Evolutionary conservation across 2,888 invertebrate species (phyloP).

Genomic region (Pandemis cinnamomeana): DNA sequence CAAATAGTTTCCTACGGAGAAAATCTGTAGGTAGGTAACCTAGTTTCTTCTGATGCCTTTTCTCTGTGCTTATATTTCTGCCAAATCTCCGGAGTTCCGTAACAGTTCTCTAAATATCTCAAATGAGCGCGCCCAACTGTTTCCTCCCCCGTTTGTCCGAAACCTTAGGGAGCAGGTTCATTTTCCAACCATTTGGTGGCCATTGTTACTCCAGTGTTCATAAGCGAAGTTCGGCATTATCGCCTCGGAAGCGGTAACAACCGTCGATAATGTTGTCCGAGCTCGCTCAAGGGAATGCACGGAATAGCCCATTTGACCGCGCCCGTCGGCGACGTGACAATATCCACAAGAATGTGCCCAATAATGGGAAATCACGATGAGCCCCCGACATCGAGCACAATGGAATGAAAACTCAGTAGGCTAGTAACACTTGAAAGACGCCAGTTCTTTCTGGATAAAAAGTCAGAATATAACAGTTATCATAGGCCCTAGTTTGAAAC

Average conservation of each 20-base stretch:
- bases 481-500: background rate
- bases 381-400: conserved; percentile 41
- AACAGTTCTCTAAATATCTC: conserved; percentile 22
- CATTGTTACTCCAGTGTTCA: conserved; percentile 38
- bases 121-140: conserved; percentile 23
- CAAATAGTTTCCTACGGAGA: too few species aligned
- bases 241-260: conserved; percentile 54
- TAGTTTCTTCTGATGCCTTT: background rate
- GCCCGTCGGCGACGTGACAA: conserved; percentile 56
- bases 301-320: conserved; percentile 56
- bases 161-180: conserved; percentile 32
- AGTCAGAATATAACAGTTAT: background rate
- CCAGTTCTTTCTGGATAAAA: background rate
- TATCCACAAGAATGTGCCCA: conserved; percentile 59
- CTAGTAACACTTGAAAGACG: background rate
- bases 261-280: conserved; percentile 59
- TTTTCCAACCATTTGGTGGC: conserved; percentile 37
- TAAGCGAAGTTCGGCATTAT: conserved; percentile 53
- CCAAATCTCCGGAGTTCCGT: background rate
- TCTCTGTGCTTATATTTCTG: background rate
- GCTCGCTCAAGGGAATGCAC: conserved; percentile 49
- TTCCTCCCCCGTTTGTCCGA: conserved; percentile 21
- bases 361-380: conserved; percentile 50
- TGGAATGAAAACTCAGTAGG: conserved; percentile 32
- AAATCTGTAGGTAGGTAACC: too few species aligned